Base-by-base conservation (phyloP, 2,113 vertebrate genomes). In the Crotophaga sulcirostris region DNA sequence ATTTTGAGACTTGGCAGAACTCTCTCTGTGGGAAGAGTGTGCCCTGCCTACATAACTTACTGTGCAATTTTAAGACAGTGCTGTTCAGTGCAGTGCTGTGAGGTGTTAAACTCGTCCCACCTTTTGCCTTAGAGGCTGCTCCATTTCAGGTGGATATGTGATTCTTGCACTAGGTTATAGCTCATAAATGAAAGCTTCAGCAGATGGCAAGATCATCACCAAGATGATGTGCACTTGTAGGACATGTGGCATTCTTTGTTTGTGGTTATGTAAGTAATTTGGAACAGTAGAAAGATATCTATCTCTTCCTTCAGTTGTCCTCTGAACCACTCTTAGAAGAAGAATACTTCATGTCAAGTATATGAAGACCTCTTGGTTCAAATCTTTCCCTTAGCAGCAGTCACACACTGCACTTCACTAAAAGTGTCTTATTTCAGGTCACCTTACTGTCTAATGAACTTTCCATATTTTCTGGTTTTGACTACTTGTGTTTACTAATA, bases 131-230 rank as follows among this genome's bases (percentile, higher is more conserved):
- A 42, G 17, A 92, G 24, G 47, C 13, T 82, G 88, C 55, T 73
- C 29, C 28, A 76, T 55, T 96, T 92, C 77, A 86, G 44, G 16
- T 42, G 10, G 20, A 55, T 92, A 83, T 25, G 68, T 19, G 58
- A 86, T 82, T 66, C 52, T 51, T 90, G 80, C 38, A 69, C 63
- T 67, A 44, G 18, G 88, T 92, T 67, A 66, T 24, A 84, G 60
- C 26, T 79, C 33, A 49, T 45, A 89, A 68, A 86, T 33, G 55
- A 91, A 85, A 90, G 51, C 33, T 78, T 78, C 45, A 29, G 51
- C 82, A 94, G 76, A 92, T 88, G 92, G 83, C 55, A 93, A 94
- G 59, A 96, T 84, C 63, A 81, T 77, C 83, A 81, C 55, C 49
- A 85, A 70, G 75, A 75, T 67, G 78, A 92, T 56, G 81, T 83